Evolutionary conservation across 2,888 invertebrate species (phyloP), one percentile per base, ranked within the genome.

Genomic region (Melangyna quadrimaculata): DNA sequence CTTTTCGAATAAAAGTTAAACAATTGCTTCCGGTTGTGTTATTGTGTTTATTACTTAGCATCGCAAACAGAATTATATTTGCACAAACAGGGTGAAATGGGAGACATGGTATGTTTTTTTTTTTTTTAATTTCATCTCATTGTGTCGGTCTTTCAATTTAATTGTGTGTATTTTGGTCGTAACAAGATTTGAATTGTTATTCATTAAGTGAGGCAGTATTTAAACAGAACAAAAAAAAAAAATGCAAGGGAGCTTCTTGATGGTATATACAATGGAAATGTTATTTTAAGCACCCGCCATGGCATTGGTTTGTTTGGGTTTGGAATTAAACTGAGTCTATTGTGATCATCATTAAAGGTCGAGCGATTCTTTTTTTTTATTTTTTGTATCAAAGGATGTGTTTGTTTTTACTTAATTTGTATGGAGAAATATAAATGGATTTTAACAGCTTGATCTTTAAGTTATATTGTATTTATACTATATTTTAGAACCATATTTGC

Each of bases 31-130:
- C 86, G 86, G 86, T 86, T 71, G 77, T 81, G 69, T 78, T 81
- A 78, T 86, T 86, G 77, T 86, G 86, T 81, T 86, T 86, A 86
- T 86, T 86, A 86, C 86, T 86, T 78, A 86, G 86, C 86, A 81
- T 77, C 65, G 78, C 77, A 86, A 86, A 81, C 86, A 86, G 57
- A 78, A 71, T 69, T 81, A 70, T 72, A 77, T 72, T 80, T 80
- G 53, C 53, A 48, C 43, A 69, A 48, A 78, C 29, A 73, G 77
- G 73, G 77, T 78, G 81, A 72, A 80, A 69, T 72, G 77, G 70
- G 59, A 80, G 72, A 71, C 57, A 29, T 70, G 37, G 53, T 32
- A 45, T 40, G 55, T 45, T 69, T 73, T 73, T 61, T 51, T 61
- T 24, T 14, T 43, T 7, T 40, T 37, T 27, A 61, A 43, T 45